phyloP scores from a whole-genome alignment of 2,113 vertebrate genomes.

The Pomatostomus ruficeps region DNA sequence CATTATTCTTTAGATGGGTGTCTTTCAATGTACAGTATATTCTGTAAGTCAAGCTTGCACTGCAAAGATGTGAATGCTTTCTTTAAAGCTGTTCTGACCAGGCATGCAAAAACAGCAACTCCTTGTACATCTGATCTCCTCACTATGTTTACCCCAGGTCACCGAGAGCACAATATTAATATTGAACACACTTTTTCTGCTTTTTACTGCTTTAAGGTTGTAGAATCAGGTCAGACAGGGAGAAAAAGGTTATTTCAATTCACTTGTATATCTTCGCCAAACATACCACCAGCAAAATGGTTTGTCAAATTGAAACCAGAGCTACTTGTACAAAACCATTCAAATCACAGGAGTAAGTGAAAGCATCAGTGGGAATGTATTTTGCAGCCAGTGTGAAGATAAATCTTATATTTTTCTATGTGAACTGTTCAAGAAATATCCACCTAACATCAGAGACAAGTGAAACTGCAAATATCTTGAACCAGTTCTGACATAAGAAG shows the following conservation, averaged over 20 bases:
- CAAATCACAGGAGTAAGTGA: not conserved
- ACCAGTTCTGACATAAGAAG: not conserved
- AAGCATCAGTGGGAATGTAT: not conserved
- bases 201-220: not conserved
- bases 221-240: not conserved
- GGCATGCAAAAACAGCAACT: not conserved
- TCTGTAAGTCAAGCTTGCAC: not conserved
- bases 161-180: not conserved
- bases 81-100: not conserved
- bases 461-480: not conserved
- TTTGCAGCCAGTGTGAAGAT: not conserved
- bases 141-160: not conserved
- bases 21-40: not conserved
- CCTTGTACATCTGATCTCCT: not conserved
- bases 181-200: not conserved
- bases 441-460: not conserved
- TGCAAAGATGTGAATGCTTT: not conserved
- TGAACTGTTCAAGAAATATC: not conserved
- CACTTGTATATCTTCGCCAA: not conserved
- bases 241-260: not conserved
- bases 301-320: not conserved
- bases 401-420: not conserved
- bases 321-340: not conserved
- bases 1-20: not conserved
- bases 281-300: not conserved